Evolutionary conservation across 2,113 vertebrate species (phyloP).

Genomic region (Charina bottae): DNA sequence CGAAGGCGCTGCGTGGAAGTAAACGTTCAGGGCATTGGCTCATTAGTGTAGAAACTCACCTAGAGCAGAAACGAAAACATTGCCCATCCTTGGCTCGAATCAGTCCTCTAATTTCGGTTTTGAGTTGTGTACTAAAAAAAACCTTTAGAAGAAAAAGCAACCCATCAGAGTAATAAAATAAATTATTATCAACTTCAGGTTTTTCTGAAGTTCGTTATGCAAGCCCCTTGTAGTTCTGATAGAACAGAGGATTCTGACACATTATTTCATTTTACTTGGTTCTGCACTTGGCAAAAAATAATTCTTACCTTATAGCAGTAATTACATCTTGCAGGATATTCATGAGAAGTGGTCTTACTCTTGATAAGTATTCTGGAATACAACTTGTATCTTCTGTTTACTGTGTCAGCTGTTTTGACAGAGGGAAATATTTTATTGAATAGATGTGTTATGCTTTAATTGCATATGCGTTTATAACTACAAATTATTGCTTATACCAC

Average conservation of each 20-base stretch:
- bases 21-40: background rate
- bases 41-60: background rate
- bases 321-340: background rate
- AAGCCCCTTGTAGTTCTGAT: background rate
- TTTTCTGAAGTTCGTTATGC: background rate
- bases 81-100: background rate
- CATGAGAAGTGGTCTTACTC: background rate
- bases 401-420: background rate
- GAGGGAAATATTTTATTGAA: background rate
- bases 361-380: background rate
- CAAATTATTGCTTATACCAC: background rate
- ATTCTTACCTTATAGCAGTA: background rate
- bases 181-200: background rate
- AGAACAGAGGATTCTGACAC: background rate
- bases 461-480: background rate
- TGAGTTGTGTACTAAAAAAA: background rate
- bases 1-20: background rate
- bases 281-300: background rate
- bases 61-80: background rate
- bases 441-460: background rate
- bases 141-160: background rate
- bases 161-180: background rate
- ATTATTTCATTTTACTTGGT: background rate
- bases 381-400: background rate
- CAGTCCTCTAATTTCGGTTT: background rate